These are phyloP conservation scores for Apocrypta bakeri DNA, from an alignment of 1,140 invertebrate species.

Conservation along the genomic window DNA sequence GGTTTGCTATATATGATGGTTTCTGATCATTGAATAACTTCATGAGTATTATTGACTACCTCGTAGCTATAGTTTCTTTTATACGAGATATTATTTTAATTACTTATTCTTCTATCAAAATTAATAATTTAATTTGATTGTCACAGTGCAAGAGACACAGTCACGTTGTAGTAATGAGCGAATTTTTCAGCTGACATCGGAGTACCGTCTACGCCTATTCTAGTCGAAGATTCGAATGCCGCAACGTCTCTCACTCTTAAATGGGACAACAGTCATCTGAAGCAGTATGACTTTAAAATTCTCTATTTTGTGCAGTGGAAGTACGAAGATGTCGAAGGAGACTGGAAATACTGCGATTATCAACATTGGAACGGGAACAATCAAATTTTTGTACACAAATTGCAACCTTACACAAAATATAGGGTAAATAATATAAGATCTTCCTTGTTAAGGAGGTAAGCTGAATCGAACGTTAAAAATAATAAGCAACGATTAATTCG, in stretches of 20 bases:
- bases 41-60: constrained; percentile 42
- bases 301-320: constrained; percentile 85
- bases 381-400: constrained; percentile 81
- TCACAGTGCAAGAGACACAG: too few species aligned
- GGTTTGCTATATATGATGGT: not conserved
- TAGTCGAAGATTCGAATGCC: constrained; percentile 84
- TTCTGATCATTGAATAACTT: not conserved
- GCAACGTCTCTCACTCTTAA: constrained; percentile 85
- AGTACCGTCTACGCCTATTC: constrained; percentile 81
- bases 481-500: too few species aligned
- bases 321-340: constrained; percentile 79
- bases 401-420: constrained; percentile 92
- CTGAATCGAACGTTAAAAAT: too few species aligned
- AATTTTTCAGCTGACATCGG: constrained; percentile 78
- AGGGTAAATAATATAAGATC: constrained; percentile 82
- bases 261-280: constrained; percentile 79
- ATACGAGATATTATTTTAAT: too few species aligned
- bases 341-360: constrained; percentile 85
- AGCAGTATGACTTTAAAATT: constrained; percentile 70
- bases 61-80: too few species aligned
- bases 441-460: too few species aligned
- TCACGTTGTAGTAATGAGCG: too few species aligned
- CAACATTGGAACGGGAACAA: constrained; percentile 80
- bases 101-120: too few species aligned
- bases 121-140: too few species aligned